Conservation (phyloP, 2,797 vertebrate genomes). For the Centroberyx gerrardi region DNA sequence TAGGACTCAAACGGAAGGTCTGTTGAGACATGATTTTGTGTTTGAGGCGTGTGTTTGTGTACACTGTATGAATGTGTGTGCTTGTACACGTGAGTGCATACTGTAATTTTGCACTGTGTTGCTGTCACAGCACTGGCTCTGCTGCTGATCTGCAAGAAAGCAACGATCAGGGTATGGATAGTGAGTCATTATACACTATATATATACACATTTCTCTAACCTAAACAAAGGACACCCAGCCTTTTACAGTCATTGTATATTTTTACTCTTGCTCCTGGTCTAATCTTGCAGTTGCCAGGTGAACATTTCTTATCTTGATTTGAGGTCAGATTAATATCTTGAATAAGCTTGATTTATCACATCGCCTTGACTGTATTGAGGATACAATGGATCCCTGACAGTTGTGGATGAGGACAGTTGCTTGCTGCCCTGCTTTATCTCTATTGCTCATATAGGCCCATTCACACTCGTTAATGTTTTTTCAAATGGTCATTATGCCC, state of each 20-base stretch:
- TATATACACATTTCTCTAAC: constrained; percentile 39
- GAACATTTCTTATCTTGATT: constrained; percentile 65
- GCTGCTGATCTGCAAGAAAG: constrained; percentile 42
- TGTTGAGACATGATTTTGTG: constrained; percentile 46
- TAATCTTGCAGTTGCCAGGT: constrained; percentile 67
- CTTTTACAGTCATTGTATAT: constrained; percentile 58
- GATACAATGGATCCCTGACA: constrained; percentile 37
- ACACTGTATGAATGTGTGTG: constrained; percentile 4
- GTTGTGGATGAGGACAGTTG: constrained; percentile 37
- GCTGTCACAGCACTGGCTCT: constrained; percentile 17
- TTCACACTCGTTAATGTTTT: constrained; percentile 42
- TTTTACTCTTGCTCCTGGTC: constrained; percentile 53
- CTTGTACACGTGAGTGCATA: background rate
- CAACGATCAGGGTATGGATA: constrained; percentile 43
- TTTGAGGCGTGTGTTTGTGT: constrained; percentile 25
- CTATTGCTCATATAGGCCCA: constrained; percentile 16
- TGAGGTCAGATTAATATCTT: constrained; percentile 66
- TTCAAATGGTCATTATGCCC: constrained; percentile 32
- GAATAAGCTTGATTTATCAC: constrained; percentile 58
- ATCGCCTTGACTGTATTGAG: constrained; percentile 34
- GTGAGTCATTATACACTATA: constrained; percentile 44
- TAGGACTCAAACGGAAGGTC: constrained; percentile 44
- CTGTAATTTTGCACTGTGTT: constrained; percentile 1
- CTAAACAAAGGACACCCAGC: constrained; percentile 40
- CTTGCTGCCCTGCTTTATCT: constrained; percentile 38